Evolutionary conservation across 2,888 invertebrate genomes (phyloP).

Genomic region (Tetropium fuscum): DNA sequence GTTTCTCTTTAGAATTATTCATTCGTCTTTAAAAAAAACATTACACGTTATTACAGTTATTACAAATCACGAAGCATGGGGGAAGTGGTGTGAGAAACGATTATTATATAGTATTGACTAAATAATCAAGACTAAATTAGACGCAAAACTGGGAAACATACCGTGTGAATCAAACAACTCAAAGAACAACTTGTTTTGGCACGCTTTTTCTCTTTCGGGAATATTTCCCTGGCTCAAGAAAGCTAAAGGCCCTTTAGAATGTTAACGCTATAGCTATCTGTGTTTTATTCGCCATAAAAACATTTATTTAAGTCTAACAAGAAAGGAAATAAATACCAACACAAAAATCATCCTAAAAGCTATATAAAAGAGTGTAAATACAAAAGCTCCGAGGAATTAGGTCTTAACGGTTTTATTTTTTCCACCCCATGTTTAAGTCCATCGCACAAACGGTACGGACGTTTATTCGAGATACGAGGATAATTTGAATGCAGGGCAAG

Average conservation of each 20-base stretch:
- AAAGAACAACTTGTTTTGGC: conserved; percentile 8
- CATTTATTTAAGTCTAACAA: conserved; percentile 12
- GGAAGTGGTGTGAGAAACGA: not conserved
- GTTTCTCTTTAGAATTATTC: too few relatives aligned
- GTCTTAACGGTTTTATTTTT: conserved; percentile 4
- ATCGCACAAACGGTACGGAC: not conserved
- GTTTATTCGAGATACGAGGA: too few relatives aligned
- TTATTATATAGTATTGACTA: conserved; percentile 6
- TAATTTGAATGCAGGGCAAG: too few relatives aligned
- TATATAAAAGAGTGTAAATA: not conserved
- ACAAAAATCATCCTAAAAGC: conserved; percentile 5
- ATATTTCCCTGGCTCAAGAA: not conserved
- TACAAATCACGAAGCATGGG: not conserved
- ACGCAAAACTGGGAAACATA: conserved; percentile 8
- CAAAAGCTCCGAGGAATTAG: conserved; percentile 1
- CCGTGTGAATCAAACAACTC: not conserved
- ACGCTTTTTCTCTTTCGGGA: not conserved
- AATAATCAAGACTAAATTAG: conserved; percentile 15
- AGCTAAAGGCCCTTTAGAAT: not conserved
- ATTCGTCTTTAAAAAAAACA: too few relatives aligned
- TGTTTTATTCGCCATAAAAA: not conserved
- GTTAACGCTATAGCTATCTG: not conserved
- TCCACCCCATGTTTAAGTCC: not conserved
- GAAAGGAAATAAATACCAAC: not conserved
- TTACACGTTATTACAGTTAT: too few relatives aligned